Base-by-base conservation (phyloP, 1,140 invertebrate species). In the Oncopodura yosiiana region DNA sequence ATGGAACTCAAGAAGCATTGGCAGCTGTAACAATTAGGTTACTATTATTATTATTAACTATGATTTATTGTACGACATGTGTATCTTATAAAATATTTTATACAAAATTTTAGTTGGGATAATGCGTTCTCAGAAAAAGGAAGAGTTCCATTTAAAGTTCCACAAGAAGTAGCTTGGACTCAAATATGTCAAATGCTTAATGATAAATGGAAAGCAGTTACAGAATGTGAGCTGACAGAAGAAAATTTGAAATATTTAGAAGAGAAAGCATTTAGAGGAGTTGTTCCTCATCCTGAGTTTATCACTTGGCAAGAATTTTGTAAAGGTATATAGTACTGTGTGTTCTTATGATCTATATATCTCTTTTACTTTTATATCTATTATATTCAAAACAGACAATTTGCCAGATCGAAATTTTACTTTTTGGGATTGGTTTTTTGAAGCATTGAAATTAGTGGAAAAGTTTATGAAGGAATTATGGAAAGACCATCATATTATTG, bases 81-180 rank as follows among this genome's bases (percentile, higher is more conserved):
- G n/a, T n/a, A n/a, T n/a, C n/a, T n/a, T n/a, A n/a, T n/a, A n/a
- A n/a, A n/a, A n/a, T n/a, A n/a, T n/a, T n/a, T n/a, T n/a, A n/a
- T n/a, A n/a, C n/a, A n/a, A n/a, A n/a, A n/a, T n/a, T n/a, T 49
- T n/a, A 37, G 18, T 23, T 49, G 46, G 46, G 46, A 49, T 11
- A 37, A 16, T 16, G 46, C 46, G 6, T 49, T 49, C 27, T 9
- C 19, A 5, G 46, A 49, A 8, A 8, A 16, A 4, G n/a, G 27
- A 2, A 23, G 46, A 36, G 2, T 49, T 11, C 46, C 46, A 23
- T 49, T 49, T 23, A 12, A 21, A 24, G 21, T 49, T 16, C 46
- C 46, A 8, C 1, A n/a, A 2, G 26, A 24, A n/a, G 12, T 49
- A 3, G 16, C 46, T 1, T 49, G 46, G 46, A 11, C 11, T 0